Evolutionary conservation across 2,888 invertebrate genomes (phyloP), one percentile per base, ranked within the genome.

Genomic region (Aricia artaxerxes): DNA sequence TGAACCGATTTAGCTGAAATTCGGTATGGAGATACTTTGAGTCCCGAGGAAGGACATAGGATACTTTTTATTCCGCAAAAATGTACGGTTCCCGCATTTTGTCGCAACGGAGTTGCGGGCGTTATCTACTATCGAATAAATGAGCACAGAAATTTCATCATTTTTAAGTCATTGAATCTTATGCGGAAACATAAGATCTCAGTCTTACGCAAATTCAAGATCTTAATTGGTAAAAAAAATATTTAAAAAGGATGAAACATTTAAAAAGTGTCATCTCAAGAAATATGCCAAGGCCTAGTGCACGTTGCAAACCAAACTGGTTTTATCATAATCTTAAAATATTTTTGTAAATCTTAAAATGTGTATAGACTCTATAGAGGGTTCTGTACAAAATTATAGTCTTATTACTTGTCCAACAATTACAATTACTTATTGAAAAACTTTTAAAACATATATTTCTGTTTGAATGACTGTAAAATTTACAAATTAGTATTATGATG

Each of bases 211-310:
- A 64, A 31, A 31, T 69, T 69, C 35, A 13, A 69, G 69, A 64
- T 64, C 49, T 60, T 64, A 9, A 64, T 24, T 64, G n/a, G 60
- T 6, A n/a, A 61, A 61, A 61, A 61, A 61, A 49, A 9, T 49
- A 49, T 9, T 49, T 31, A 11, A 35, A 69, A 16, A 69, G 35
- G 69, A 35, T 69, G 11, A 69, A 69, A 69, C 13, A 35, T 35
- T 35, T 69, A 69, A 35, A 69, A 69, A 24, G 35, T 69, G 69
- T 69, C 69, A 35, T 69, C 35, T 69, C 35, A 35, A 35, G 11
- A 69, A 69, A 69, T 69, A 69, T 69, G 69, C 69, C 69, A 69
- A 69, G 69, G 69, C 35, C 69, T 35, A 11, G 35, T 13, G 69
- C 35, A 69, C 31, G 11, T 35, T 69, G 35, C 13, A 35, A 69